A percentile compares a stretch with the other conserved stretches of the same genome.
phyloP scores from a whole-genome alignment of 2,113 vertebrate genomes.

The Physeter macrocephalus region DNA sequence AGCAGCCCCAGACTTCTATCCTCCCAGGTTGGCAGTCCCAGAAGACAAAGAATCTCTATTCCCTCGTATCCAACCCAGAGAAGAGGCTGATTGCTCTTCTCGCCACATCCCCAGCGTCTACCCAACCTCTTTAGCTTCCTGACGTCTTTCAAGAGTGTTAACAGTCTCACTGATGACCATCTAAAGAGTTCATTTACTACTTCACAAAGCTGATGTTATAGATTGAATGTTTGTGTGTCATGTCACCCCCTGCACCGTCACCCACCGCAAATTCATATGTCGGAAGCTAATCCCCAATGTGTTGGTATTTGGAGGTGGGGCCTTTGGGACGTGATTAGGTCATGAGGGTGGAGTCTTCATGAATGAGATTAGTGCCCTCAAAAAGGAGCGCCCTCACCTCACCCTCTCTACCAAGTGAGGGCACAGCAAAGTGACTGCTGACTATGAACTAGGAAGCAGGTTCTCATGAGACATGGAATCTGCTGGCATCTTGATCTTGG shows the following conservation, averaged over 20 bases:
- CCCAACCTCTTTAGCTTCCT: neutral
- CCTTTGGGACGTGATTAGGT: neutral
- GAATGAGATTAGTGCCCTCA: neutral
- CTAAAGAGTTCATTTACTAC: neutral
- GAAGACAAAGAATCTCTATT: neutral
- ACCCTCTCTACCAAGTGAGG: neutral
- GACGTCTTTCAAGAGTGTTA: neutral
- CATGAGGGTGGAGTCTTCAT: neutral
- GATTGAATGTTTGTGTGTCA: neutral
- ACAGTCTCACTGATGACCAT: neutral
- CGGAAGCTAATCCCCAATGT: neutral
- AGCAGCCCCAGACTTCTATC: neutral
- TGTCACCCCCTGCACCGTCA: neutral
- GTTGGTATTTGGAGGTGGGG: neutral
- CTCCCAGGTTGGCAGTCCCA: neutral
- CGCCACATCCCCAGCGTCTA: neutral
- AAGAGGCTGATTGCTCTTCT: neutral
- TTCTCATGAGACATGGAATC: neutral
- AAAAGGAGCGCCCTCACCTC: neutral
- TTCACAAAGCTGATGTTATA: neutral
- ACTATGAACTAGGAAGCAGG: neutral
- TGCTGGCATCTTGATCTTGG: neutral
- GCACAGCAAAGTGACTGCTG: neutral
- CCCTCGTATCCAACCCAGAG: neutral
- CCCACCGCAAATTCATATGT: neutral